phyloP scores from a whole-genome alignment of 2,888 invertebrate species.

The Bursaphelenchus okinawaensis region DNA sequence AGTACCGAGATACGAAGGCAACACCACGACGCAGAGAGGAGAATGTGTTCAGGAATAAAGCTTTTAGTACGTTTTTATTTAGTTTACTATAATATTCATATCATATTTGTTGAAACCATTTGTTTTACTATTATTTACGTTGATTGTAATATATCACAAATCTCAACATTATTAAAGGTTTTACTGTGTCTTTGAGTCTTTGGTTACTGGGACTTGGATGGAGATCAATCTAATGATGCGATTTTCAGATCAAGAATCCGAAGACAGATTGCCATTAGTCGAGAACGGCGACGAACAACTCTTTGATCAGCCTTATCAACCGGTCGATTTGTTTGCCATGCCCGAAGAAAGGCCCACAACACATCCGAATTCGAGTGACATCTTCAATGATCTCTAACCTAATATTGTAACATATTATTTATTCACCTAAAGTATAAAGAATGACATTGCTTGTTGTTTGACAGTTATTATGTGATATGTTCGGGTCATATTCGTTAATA shows the following conservation, averaged over 20 bases:
- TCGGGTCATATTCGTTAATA: no score
- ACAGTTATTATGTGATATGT: no score
- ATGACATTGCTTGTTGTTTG: no score
- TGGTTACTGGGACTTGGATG: no score
- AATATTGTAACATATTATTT: background rate
- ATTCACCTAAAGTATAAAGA: no score
- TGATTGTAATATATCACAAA: no score
- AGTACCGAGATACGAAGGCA: constrained; percentile 27
- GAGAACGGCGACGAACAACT: background rate
- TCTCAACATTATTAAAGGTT: no score
- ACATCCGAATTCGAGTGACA: background rate
- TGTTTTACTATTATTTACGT: no score
- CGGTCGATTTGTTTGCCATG: background rate
- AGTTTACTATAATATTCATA: background rate
- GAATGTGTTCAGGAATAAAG: background rate
- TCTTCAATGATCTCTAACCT: background rate
- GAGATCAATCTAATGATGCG: no score
- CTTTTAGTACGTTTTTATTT: background rate
- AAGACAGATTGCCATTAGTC: background rate
- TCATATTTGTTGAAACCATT: no score
- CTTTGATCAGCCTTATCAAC: background rate
- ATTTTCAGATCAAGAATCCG: constrained; percentile 7
- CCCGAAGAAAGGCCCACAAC: background rate
- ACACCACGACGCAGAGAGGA: constrained; percentile 13
- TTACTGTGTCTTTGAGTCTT: no score